A percentile compares a stretch with the other conserved stretches of the same genome.
Evolutionary conservation across 53 echinoderm and acorn worm genomes (phyloP).

Genomic region (Echinarachnius parma): DNA sequence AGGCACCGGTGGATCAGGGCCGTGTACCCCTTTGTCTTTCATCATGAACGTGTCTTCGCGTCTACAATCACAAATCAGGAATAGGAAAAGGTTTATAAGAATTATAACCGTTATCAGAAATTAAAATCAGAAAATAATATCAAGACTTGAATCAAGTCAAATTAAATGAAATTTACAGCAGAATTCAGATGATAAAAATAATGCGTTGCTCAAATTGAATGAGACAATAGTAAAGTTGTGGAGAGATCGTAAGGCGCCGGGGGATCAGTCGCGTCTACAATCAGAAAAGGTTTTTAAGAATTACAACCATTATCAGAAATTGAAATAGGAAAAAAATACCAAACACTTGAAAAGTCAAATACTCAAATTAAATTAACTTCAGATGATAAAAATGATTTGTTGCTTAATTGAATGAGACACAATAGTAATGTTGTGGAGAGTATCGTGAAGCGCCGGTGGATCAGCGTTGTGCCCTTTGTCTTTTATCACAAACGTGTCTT

Average conservation of each 20-base stretch:
- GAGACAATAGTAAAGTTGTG: conserved; percentile 76
- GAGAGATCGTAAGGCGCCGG: conserved; percentile 75
- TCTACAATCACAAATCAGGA: background rate
- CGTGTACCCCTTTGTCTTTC: conserved; percentile 84
- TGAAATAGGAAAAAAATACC: no score
- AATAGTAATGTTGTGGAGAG: conserved; percentile 79
- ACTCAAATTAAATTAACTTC: no score
- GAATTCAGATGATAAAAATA: no score
- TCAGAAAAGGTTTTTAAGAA: conserved; percentile 35
- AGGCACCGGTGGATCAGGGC: conserved; percentile 86
- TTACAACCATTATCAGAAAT: background rate
- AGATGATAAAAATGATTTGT: no score
- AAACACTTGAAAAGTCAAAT: no score
- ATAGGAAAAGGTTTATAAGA: background rate
- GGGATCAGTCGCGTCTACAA: conserved; percentile 87
- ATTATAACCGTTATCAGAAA: background rate
- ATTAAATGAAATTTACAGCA: no score
- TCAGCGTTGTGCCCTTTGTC: conserved; percentile 91
- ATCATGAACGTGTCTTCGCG: conserved; percentile 47
- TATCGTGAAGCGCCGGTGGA: conserved; percentile 79
- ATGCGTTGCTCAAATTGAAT: no score
- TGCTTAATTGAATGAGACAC: no score
- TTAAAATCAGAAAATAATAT: background rate
- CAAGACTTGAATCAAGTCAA: no score
- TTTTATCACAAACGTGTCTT: conserved; percentile 58